Conservation (phyloP, 2,888 invertebrate species). For the Brachyptera risi region DNA sequence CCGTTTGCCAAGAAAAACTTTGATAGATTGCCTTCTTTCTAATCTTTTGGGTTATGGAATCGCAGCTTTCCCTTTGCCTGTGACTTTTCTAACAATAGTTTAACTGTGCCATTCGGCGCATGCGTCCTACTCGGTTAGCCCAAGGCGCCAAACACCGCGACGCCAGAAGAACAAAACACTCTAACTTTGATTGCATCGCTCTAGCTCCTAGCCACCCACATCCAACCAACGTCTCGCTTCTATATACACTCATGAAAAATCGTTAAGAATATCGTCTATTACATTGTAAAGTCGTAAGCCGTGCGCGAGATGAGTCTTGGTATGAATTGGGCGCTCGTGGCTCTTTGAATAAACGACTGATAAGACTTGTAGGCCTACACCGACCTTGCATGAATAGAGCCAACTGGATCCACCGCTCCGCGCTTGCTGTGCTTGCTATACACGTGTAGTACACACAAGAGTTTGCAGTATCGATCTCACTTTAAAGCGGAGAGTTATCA, state of each 20-base stretch:
- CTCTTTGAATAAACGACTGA: background rate
- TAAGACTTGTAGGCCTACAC: background rate
- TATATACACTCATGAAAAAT: conserved; percentile 16
- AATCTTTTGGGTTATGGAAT: background rate
- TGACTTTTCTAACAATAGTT: background rate
- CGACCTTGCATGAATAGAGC: no score
- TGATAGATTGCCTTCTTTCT: background rate
- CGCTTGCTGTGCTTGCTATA: background rate
- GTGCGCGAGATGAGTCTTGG: background rate
- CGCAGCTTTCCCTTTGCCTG: background rate
- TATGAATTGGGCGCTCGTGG: conserved; percentile 6
- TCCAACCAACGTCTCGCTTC: background rate
- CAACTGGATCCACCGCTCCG: no score
- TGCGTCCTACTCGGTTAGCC: background rate
- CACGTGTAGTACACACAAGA: background rate
- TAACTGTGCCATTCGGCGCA: background rate
- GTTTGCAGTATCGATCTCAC: background rate
- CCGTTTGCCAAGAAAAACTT: background rate
- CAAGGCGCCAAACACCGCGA: conserved; percentile 10
- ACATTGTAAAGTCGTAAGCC: background rate
- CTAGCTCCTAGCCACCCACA: background rate
- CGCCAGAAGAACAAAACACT: conserved; percentile 18
- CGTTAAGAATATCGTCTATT: conserved; percentile 1
- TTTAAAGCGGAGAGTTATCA: background rate
- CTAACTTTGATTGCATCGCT: conserved; percentile 11